phyloP scores from a whole-genome alignment of 1,140 invertebrate genomes.

The Aphis gossypii region DNA sequence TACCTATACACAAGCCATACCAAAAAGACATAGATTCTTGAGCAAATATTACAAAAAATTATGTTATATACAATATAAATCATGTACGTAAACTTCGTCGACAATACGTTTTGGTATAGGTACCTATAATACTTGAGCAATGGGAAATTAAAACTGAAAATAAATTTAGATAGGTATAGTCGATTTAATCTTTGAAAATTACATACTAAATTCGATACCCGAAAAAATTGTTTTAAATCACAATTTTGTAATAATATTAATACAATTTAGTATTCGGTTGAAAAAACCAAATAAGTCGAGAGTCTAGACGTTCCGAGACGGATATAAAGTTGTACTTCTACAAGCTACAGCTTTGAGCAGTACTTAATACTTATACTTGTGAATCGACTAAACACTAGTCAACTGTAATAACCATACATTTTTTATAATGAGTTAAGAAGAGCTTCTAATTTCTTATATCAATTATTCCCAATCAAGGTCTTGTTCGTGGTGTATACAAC shows the following conservation, averaged over 20 bases:
- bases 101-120: background rate
- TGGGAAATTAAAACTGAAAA: background rate
- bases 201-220: too few relatives aligned
- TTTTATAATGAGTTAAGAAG: background rate
- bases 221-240: background rate
- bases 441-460: background rate
- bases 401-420: background rate
- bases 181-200: background rate
- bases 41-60: background rate
- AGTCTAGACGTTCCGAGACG: background rate
- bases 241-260: background rate
- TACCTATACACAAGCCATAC: background rate
- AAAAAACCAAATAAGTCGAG: background rate
- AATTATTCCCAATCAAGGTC: constrained; percentile 20
- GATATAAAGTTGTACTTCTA: background rate
- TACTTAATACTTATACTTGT: too few relatives aligned
- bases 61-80: background rate
- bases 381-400: too few relatives aligned
- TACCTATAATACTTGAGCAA: background rate
- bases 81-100: background rate
- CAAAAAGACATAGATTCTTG: background rate
- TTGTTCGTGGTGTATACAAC: background rate
- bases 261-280: background rate
- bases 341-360: too few relatives aligned
- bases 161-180: background rate